Conservation (phyloP, 2,113 vertebrate species). For the Corydoras maculifer region DNA sequence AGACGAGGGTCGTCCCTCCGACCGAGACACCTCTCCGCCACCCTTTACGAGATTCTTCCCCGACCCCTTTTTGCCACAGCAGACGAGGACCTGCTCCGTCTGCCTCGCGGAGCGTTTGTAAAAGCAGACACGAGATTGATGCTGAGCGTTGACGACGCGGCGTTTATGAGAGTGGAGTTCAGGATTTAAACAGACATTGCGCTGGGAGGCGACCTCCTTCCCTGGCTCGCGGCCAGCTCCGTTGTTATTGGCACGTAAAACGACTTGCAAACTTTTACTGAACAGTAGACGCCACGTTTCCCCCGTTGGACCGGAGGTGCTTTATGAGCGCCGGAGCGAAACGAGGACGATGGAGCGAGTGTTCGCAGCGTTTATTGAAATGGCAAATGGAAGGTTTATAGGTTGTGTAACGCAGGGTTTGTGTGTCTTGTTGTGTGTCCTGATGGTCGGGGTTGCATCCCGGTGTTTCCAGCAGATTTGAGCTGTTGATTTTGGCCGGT, state of each 20-base stretch:
- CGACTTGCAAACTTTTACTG: slow-evolving; percentile 20
- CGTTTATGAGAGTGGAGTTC: slow-evolving; percentile 13
- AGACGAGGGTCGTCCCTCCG: slow-evolving; percentile 64
- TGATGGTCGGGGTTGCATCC: not conserved
- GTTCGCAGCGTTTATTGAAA: slow-evolving; percentile 28
- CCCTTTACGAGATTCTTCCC: slow-evolving; percentile 47
- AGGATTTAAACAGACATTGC: slow-evolving; percentile 9
- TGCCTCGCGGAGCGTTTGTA: slow-evolving; percentile 4
- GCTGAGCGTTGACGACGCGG: not conserved
- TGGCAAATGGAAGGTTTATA: slow-evolving; percentile 28
- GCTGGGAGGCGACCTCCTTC: slow-evolving; percentile 1
- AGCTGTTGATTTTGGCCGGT: slow-evolving; percentile 7
- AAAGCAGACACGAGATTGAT: not conserved
- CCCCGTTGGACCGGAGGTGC: slow-evolving; percentile 5
- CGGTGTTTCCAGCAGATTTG: slow-evolving; percentile 11
- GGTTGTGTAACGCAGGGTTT: slow-evolving; percentile 1
- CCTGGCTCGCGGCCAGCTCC: slow-evolving; percentile 15
- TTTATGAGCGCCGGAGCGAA: slow-evolving; percentile 27
- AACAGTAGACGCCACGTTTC: slow-evolving; percentile 24
- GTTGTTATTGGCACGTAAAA: slow-evolving; percentile 21
- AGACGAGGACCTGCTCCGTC: not conserved
- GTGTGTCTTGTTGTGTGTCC: slow-evolving; percentile 13
- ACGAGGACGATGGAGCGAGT: slow-evolving; percentile 2
- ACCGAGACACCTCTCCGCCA: slow-evolving; percentile 43
- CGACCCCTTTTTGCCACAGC: slow-evolving; percentile 1